Conservation (phyloP, 2,888 invertebrate species). For the Folsomia candida region DNA sequence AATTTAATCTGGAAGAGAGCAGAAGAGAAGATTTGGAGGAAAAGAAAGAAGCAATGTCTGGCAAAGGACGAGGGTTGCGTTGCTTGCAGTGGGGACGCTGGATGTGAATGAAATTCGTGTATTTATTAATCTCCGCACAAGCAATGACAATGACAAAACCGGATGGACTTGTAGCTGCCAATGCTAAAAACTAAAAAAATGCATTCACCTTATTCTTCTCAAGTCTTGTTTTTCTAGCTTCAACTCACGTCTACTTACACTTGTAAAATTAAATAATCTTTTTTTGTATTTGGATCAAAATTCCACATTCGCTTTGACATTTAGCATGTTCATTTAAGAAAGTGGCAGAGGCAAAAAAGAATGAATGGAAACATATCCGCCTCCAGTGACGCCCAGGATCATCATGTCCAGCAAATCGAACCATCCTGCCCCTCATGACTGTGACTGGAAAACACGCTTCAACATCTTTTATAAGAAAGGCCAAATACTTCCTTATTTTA, state of each 20-base stretch:
- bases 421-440: neutral
- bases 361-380: neutral
- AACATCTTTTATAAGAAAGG: too few relatives aligned
- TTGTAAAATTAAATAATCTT: too few relatives aligned
- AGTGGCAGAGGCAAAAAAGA: neutral
- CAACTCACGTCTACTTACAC: too few relatives aligned
- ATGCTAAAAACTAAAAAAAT: neutral
- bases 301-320: neutral
- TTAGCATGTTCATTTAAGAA: constrained; percentile 1
- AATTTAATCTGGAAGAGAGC: constrained; percentile 5
- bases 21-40: neutral
- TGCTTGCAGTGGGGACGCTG: neutral
- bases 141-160: neutral
- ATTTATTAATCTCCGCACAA: neutral
- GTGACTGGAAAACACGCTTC: too few relatives aligned
- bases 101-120: neutral
- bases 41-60: neutral
- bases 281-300: neutral
- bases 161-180: neutral
- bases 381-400: neutral
- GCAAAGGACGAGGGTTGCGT: neutral
- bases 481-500: too few relatives aligned
- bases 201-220: too few relatives aligned
- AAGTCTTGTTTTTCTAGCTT: neutral
- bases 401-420: neutral